Conservation (phyloP, 2,888 invertebrate genomes). For the Neoscelio sp. region DNA sequence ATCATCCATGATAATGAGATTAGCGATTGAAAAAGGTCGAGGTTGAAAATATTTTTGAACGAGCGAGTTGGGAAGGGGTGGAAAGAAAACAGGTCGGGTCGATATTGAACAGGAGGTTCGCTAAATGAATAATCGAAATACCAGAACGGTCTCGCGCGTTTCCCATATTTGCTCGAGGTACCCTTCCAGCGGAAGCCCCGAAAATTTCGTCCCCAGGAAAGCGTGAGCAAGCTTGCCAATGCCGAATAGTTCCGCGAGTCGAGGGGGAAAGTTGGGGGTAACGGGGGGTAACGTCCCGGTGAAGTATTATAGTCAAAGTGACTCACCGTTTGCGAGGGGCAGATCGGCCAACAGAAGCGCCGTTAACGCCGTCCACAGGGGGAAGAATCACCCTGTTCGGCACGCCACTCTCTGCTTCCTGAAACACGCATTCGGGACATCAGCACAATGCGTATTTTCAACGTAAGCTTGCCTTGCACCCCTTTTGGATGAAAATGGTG, state of each 20-base stretch:
- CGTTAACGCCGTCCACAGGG: slow-evolving; percentile 75
- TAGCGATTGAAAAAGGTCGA: slow-evolving; percentile 5
- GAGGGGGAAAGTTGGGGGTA: slow-evolving; percentile 5
- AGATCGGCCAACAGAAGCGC: slow-evolving; percentile 74
- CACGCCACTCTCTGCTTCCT: slow-evolving; percentile 79
- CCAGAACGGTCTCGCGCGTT: slow-evolving; percentile 64
- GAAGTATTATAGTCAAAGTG: slow-evolving; percentile 73
- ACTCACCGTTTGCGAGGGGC: slow-evolving; percentile 81
- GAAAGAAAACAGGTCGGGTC: slow-evolving; percentile 58
- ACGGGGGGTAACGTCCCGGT: slow-evolving; percentile 42
- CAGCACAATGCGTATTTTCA: slow-evolving; percentile 44
- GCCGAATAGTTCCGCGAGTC: no score
- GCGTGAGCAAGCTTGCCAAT: no score
- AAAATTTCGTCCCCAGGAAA: slow-evolving; percentile 67
- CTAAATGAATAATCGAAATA: slow-evolving; percentile 73
- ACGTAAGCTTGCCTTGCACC: neutral
- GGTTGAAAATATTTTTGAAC: slow-evolving; percentile 13
- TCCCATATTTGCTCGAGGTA: slow-evolving; percentile 64
- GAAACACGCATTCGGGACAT: slow-evolving; percentile 62
- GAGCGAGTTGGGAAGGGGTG: no score
- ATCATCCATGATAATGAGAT: slow-evolving; percentile 40
- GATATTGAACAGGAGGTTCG: slow-evolving; percentile 61
- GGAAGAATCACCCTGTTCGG: slow-evolving; percentile 76
- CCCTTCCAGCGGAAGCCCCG: slow-evolving; percentile 57
- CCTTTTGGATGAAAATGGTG: slow-evolving; percentile 1